These are phyloP conservation scores for Drepana falcataria DNA, from an alignment of 2,888 invertebrate species.

Conservation along the genomic window DNA sequence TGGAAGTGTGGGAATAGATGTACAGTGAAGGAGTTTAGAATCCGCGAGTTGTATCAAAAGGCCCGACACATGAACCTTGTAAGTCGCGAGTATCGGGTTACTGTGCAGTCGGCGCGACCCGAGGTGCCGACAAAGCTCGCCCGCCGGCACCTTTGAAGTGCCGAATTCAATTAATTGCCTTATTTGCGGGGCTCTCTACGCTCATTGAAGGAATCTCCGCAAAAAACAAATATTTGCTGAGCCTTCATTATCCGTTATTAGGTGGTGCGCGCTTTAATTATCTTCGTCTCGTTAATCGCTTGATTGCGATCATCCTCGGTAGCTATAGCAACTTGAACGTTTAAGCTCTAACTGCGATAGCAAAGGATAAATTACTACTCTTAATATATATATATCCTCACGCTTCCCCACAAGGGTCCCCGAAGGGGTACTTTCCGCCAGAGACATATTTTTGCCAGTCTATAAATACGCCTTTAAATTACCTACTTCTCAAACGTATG, in stretches of 20 bases:
- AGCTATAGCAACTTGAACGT: constrained; percentile 2
- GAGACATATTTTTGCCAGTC: too few relatives aligned
- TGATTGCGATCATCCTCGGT: constrained; percentile 10
- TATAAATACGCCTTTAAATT: too few relatives aligned
- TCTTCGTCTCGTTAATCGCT: constrained; percentile 20
- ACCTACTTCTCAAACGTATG: too few relatives aligned
- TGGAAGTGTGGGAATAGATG: constrained; percentile 38
- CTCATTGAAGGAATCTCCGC: constrained; percentile 62
- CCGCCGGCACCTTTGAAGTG: constrained; percentile 66
- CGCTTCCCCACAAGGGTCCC: too few relatives aligned
- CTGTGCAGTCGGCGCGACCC: constrained; percentile 33
- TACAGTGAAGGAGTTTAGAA: constrained; percentile 40
- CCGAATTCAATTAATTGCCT: constrained; percentile 78
- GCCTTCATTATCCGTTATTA: constrained; percentile 73
- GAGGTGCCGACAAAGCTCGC: constrained; percentile 67
- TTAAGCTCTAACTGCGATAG: background rate
- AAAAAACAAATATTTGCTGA: constrained; percentile 74
- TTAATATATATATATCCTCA: too few relatives aligned
- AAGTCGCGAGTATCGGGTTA: constrained; percentile 64
- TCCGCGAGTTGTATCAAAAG: constrained; percentile 22
- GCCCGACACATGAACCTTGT: constrained; percentile 19
- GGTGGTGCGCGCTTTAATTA: constrained; percentile 58
- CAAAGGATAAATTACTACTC: too few relatives aligned
- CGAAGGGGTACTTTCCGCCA: too few relatives aligned
- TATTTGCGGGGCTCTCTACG: constrained; percentile 63